Conservation (phyloP, 2,113 vertebrate species). For the Epinephelus cyanopodus region DNA sequence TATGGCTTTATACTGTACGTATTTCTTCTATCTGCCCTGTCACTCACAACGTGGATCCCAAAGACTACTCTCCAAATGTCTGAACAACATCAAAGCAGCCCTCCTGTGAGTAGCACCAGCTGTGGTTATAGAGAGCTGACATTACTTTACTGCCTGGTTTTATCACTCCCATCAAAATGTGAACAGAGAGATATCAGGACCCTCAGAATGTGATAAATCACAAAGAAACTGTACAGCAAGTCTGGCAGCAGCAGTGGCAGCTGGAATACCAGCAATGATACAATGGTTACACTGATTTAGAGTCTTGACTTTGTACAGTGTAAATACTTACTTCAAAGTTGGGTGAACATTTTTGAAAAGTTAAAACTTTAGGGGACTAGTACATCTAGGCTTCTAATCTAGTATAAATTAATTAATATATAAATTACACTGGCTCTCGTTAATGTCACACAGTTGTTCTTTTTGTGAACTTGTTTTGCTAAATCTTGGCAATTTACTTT, state of each 20-base stretch:
- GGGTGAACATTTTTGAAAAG: not conserved
- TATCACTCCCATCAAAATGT: constrained; percentile 77
- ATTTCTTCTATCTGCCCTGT: constrained; percentile 44
- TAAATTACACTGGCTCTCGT: not conserved
- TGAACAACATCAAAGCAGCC: constrained; percentile 64
- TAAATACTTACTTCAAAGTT: not conserved
- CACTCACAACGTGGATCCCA: constrained; percentile 40
- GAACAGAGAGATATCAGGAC: constrained; percentile 65
- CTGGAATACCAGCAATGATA: not conserved
- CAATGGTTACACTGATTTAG: not conserved
- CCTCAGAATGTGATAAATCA: constrained; percentile 71
- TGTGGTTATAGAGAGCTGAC: constrained; percentile 74
- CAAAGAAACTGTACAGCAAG: constrained; percentile 33
- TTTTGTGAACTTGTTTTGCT: not conserved
- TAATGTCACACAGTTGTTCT: not conserved
- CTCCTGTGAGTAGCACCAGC: constrained; percentile 69
- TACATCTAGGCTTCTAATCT: not conserved
- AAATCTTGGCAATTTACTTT: not conserved
- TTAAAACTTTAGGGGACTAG: not conserved
- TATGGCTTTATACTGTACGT: constrained; percentile 71
- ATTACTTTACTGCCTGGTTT: constrained; percentile 76
- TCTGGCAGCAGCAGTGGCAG: constrained; percentile 11
- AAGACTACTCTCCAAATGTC: constrained; percentile 46
- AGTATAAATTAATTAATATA: too few relatives aligned
- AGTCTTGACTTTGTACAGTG: not conserved